Percentiles rank a stretch among this genome's conserved stretches.
Conservation (phyloP, 2,888 invertebrate genomes). For the Cheilosia vulpina region DNA sequence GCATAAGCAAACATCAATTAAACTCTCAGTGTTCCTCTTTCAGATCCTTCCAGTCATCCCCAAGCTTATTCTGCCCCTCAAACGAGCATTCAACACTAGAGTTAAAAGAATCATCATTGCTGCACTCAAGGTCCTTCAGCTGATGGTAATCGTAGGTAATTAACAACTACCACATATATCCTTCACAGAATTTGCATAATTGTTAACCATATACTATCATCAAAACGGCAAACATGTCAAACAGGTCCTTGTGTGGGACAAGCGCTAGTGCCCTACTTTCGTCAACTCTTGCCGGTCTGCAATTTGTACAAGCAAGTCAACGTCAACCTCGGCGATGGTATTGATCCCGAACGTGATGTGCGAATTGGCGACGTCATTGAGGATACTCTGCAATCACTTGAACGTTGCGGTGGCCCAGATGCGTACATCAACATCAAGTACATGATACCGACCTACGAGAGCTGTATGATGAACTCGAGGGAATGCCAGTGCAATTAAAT, state of each 20-base stretch:
- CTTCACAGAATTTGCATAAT: slow-evolving; percentile 65
- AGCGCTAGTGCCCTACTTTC: slow-evolving; percentile 97
- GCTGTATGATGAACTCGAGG: slow-evolving; percentile 84
- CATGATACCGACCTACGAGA: slow-evolving; percentile 99
- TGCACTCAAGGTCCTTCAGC: slow-evolving; percentile 92
- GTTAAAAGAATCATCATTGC: slow-evolving; percentile 91
- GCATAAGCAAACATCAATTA: not conserved
- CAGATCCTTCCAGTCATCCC: slow-evolving; percentile 92
- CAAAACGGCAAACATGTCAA: slow-evolving; percentile 65
- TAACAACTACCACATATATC: slow-evolving; percentile 38
- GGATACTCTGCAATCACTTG: slow-evolving; percentile 95
- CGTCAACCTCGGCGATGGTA: slow-evolving; percentile 93
- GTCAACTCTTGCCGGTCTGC: slow-evolving; percentile 95
- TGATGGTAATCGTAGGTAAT: slow-evolving; percentile 91
- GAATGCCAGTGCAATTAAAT: slow-evolving; percentile 32
- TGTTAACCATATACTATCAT: slow-evolving; percentile 37
- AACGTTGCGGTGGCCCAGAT: slow-evolving; percentile 96
- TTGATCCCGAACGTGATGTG: slow-evolving; percentile 93
- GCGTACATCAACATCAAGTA: slow-evolving; percentile 99
- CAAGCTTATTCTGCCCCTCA: slow-evolving; percentile 95
- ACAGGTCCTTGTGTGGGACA: slow-evolving; percentile 88
- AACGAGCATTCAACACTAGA: slow-evolving; percentile 94
- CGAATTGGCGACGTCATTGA: slow-evolving; percentile 96
- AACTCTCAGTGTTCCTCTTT: not conserved
- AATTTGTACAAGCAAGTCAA: slow-evolving; percentile 89